A percentile compares a stretch with the other conserved stretches of the same genome.
Conservation (phyloP, 1,140 invertebrate species). For the Achatina immaculata region DNA sequence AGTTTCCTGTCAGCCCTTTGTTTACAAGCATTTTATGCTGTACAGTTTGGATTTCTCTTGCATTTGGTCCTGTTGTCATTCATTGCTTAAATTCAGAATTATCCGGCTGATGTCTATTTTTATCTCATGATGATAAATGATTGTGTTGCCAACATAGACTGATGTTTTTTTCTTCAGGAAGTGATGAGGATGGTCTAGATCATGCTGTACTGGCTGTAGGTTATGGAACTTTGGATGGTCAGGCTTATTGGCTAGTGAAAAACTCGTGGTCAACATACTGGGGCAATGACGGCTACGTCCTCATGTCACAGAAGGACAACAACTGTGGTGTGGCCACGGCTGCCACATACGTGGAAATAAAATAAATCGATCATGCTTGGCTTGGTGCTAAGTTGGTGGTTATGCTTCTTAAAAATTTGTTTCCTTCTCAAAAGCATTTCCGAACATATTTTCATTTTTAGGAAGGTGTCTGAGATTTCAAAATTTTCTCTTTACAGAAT, state of each 20-base stretch:
- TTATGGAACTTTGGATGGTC: constrained; percentile 86
- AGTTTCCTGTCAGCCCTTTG: no score
- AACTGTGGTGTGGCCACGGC: constrained; percentile 91
- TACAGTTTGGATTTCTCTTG: no score
- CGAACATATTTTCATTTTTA: no score
- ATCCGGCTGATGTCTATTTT: no score
- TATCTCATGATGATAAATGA: no score
- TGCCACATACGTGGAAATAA: constrained; percentile 83
- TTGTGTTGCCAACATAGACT: no score
- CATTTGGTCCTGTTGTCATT: no score
- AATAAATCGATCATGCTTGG: constrained; percentile 23
- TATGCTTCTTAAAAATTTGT: neutral
- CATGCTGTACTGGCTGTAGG: constrained; percentile 95
- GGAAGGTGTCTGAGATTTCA: no score
- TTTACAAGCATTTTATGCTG: no score
- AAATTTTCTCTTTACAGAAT: no score
- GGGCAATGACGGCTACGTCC: constrained; percentile 91
- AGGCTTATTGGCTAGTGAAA: constrained; percentile 92
- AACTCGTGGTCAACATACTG: constrained; percentile 95
- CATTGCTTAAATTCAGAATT: no score
- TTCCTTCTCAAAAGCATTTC: no score
- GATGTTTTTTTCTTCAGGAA: constrained; percentile 57
- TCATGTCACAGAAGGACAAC: constrained; percentile 89
- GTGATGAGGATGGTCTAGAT: constrained; percentile 77
- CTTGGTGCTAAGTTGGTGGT: neutral